phyloP scores from a whole-genome alignment of 2,888 invertebrate species.

The Trachelus iudaicus region DNA sequence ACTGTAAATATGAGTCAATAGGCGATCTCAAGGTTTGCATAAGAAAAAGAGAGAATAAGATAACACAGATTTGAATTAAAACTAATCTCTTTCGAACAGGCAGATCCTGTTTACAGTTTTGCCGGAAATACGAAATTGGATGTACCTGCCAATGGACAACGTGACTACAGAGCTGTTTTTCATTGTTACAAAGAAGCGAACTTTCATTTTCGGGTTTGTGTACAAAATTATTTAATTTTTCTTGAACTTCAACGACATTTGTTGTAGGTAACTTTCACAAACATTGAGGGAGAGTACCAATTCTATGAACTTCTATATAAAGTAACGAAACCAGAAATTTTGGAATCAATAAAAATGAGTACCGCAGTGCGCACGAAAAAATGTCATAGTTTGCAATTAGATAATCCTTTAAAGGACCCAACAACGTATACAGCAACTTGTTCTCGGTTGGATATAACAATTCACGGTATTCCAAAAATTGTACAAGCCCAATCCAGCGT shows the following conservation, averaged over 20 bases:
- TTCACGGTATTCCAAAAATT: constrained; percentile 30
- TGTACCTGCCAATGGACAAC: constrained; percentile 38
- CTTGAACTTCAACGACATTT: not conserved
- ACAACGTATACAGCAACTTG: constrained; percentile 34
- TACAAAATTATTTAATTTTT: not conserved
- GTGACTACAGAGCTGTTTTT: constrained; percentile 41
- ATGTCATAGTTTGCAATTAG: constrained; percentile 35
- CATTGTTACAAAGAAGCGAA: constrained; percentile 39
- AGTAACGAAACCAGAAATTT: constrained; percentile 41
- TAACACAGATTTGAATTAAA: constrained; percentile 5
- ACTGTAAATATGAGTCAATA: constrained; percentile 36
- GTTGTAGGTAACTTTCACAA: constrained; percentile 42
- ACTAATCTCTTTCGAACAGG: not conserved
- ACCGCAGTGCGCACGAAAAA: constrained; percentile 34
- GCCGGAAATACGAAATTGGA: constrained; percentile 38
- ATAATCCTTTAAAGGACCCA: constrained; percentile 40
- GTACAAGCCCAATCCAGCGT: constrained; percentile 34
- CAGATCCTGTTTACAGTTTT: constrained; percentile 32
- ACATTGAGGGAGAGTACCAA: constrained; percentile 40
- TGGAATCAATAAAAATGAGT: constrained; percentile 40
- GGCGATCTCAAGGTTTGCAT: not conserved
- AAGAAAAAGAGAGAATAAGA: constrained; percentile 1
- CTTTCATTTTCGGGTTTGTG: constrained; percentile 41
- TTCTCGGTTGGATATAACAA: constrained; percentile 31
- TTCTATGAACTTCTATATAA: constrained; percentile 48